Evolutionary conservation across 1,140 invertebrate species (phyloP), one percentile per base, ranked within the genome.

Genomic region (Papilio dardanus): DNA sequence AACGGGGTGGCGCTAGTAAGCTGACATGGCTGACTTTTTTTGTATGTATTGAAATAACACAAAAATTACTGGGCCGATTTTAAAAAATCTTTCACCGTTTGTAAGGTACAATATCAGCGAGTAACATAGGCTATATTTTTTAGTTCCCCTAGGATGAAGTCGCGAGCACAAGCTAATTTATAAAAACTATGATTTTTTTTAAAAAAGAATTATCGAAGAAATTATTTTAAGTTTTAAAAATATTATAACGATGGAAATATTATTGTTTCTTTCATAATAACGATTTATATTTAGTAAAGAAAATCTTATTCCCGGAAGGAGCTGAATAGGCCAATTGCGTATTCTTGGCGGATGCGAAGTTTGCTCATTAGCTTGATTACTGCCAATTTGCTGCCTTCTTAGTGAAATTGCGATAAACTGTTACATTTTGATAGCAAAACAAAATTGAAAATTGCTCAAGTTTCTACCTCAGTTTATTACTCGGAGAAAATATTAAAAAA

Each of bases 351-450:
- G 46, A 73, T 58, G 71, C 71, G 71, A 73, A 73, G 71, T 73
- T 73, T 73, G 71, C 71, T 73, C 71, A 73, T 73, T 73, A 73
- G 46, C 71, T 73, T 73, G 71, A 58, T 73, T 73, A 54, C 71
- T 73, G 71, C 42, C 46, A 73, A 73, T 73, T 73, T 73, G 46
- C 46, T 73, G 33, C 46, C 46, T 73, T 73, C 71, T 73, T 73
- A 30, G 71, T 33, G 71, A 73, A 73, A 73, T 73, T 35, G 46
- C 46, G 71, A 73, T 73, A 73, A 73, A 73, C 71, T 73, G 71
- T 58, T 73, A 58, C 30, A 73, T 73, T 58, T 31, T 19, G 71
- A 73, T 58, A 58, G 46, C 50, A 54, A 73, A 35, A 73, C 30
- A 54, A 73, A 54, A 73, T 58, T 73, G 28, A 73, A 54, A 73